A percentile compares a stretch with the other conserved stretches of the same genome.
Conservation (phyloP, 2,888 invertebrate genomes). For the Laspeyria flexula region DNA sequence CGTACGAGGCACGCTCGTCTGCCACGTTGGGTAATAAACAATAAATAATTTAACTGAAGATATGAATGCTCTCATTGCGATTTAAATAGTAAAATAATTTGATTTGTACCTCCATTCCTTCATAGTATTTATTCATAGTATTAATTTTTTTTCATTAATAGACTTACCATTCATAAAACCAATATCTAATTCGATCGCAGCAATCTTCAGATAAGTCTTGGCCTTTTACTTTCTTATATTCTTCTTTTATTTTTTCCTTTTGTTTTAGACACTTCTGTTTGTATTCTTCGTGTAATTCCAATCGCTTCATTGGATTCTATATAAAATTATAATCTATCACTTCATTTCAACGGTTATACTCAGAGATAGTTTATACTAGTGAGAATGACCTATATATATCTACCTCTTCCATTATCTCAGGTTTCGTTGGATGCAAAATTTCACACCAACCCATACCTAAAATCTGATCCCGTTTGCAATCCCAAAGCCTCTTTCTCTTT, state of each 20-base stretch:
- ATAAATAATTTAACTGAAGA: no score
- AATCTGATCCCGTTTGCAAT: constrained; percentile 56
- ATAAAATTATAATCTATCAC: neutral
- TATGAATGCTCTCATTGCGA: no score
- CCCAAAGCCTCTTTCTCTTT: constrained; percentile 57
- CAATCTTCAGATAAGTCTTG: constrained; percentile 59
- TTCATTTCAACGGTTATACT: no score
- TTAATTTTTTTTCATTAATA: no score
- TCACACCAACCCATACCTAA: constrained; percentile 53
- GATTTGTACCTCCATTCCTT: no score
- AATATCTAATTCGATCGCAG: constrained; percentile 61
- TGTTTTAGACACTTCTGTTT: constrained; percentile 48
- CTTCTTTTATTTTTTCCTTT: constrained; percentile 47
- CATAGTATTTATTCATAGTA: no score
- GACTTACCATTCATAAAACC: constrained; percentile 70
- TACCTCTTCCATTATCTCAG: constrained; percentile 51
- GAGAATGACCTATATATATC: no score
- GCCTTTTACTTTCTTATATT: constrained; percentile 44
- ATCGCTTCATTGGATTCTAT: constrained; percentile 20
- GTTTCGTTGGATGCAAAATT: constrained; percentile 24
- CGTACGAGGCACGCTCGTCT: no score
- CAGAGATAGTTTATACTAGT: no score
- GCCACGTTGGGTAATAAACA: no score
- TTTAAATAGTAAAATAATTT: no score
- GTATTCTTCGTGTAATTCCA: constrained; percentile 31